phyloP scores from a whole-genome alignment of 2,888 invertebrate genomes.

The Chaetogeoica ovagalla region DNA sequence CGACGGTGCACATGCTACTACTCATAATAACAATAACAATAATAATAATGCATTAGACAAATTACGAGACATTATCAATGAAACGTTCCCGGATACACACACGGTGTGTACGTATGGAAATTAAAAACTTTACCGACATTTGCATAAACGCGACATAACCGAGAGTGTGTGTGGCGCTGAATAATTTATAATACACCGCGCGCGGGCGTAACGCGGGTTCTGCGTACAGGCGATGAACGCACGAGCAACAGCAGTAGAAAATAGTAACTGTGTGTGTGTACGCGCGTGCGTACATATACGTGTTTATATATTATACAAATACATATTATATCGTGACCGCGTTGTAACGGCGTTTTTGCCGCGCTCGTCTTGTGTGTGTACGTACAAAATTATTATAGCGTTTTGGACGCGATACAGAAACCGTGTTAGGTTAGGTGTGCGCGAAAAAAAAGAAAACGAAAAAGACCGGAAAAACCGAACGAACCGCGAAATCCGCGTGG shows the following conservation, averaged over 20 bases:
- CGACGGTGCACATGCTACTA: too few relatives aligned
- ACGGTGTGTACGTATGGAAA: not conserved
- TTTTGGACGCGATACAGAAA: not conserved
- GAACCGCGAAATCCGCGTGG: not conserved
- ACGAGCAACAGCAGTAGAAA: too few relatives aligned
- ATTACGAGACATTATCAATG: slow-evolving; percentile 28
- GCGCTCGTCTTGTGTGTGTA: slow-evolving; percentile 39
- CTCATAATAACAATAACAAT: too few relatives aligned
- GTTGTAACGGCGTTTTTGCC: slow-evolving; percentile 35
- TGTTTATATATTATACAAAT: too few relatives aligned
- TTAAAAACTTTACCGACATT: slow-evolving; percentile 42
- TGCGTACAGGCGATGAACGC: not conserved
- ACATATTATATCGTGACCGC: slow-evolving; percentile 41
- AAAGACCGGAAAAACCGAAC: not conserved
- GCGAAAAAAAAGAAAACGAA: not conserved
- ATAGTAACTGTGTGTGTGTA: too few relatives aligned
- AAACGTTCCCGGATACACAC: not conserved
- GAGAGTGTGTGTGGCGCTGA: slow-evolving; percentile 28
- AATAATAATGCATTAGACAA: not conserved
- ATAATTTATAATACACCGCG: slow-evolving; percentile 25
- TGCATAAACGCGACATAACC: slow-evolving; percentile 43
- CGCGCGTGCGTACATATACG: slow-evolving; percentile 17
- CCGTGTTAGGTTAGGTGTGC: too few relatives aligned
- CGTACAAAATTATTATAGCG: slow-evolving; percentile 36
- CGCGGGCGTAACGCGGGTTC: not conserved